A percentile compares a stretch with the other conserved stretches of the same genome.
Evolutionary conservation across 2,888 invertebrate species (phyloP).

Genomic region (Phengaris alcon): DNA sequence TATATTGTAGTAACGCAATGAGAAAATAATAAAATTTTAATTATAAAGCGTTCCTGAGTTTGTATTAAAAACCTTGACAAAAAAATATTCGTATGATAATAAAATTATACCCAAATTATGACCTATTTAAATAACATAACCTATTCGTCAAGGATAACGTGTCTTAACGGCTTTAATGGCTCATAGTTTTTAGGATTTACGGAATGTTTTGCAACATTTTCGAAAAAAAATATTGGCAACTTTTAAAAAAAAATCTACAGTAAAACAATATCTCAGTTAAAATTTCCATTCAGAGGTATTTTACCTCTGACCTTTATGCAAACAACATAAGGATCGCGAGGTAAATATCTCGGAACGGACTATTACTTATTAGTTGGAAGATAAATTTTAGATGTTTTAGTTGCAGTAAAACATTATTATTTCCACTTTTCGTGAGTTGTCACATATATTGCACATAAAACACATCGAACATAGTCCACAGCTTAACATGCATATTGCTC

Average conservation of each 20-base stretch:
- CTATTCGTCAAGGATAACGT: slow-evolving; percentile 19
- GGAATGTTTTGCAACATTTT: neutral
- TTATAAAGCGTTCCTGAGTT: neutral
- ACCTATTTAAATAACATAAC: slow-evolving; percentile 19
- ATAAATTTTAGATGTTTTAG: no score
- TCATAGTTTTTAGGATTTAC: neutral
- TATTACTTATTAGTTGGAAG: no score
- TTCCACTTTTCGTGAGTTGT: no score
- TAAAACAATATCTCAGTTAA: no score
- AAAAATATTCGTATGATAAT: neutral
- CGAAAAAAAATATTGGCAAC: neutral
- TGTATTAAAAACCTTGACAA: neutral
- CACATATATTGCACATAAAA: neutral
- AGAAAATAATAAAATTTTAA: neutral
- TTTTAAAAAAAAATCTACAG: neutral
- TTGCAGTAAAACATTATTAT: no score
- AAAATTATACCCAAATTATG: neutral
- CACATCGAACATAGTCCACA: neutral
- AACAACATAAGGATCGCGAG: no score
- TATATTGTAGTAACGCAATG: no score
- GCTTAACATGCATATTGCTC: neutral
- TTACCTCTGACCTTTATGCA: no score
- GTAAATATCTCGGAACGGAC: no score
- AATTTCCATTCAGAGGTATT: no score
- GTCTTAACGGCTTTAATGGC: neutral